These are phyloP conservation scores for Papilio demoleus DNA, from an alignment of 2,888 invertebrate genomes.

Conservation along the genomic window DNA sequence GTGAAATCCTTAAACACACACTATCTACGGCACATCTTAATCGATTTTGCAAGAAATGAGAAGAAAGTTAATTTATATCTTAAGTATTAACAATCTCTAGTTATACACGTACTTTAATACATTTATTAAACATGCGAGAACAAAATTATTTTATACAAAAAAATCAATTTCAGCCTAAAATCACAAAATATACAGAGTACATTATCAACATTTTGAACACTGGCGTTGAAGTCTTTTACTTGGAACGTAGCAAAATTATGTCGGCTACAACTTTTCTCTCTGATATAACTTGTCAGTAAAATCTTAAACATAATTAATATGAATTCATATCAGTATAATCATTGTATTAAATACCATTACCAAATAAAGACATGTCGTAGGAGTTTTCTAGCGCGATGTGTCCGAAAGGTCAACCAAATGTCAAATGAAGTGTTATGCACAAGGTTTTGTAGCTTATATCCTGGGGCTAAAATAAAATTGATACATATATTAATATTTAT, in stretches of 20 bases:
- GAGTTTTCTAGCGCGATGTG: conserved; percentile 68
- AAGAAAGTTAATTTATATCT: not conserved
- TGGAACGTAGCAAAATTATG: not conserved
- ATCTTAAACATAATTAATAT: not conserved
- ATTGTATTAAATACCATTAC: conserved; percentile 36
- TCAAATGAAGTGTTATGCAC: conserved; percentile 62
- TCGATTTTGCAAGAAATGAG: not conserved
- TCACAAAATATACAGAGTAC: no score
- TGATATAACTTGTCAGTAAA: no score
- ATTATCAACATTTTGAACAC: not conserved
- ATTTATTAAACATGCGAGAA: no score
- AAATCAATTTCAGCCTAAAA: no score
- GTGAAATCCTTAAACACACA: conserved; percentile 24
- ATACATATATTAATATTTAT: no score
- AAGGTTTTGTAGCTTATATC: conserved; percentile 63
- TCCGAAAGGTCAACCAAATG: conserved; percentile 78
- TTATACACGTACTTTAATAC: not conserved
- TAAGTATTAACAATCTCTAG: not conserved
- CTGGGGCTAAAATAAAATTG: conserved; percentile 38
- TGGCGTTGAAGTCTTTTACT: conserved; percentile 17
- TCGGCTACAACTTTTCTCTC: not conserved
- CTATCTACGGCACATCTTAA: not conserved
- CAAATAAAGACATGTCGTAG: conserved; percentile 53
- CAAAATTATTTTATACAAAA: no score
- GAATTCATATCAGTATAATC: conserved; percentile 9